Evolutionary conservation across 2,113 vertebrate genomes (phyloP).

Genomic region (Pogona vitticeps): DNA sequence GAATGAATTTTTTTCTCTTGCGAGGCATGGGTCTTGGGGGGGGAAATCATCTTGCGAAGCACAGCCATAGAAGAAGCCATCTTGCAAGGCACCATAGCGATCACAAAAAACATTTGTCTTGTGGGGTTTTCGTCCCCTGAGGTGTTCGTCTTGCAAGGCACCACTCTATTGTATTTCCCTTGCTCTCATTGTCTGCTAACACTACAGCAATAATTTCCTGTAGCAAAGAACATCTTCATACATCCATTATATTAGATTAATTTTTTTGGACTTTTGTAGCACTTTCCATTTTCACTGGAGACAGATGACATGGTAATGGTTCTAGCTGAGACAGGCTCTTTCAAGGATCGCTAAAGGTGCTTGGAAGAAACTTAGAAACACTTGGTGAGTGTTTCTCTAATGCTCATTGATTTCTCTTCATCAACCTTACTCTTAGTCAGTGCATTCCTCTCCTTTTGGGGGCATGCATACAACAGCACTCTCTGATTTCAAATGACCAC

Average conservation of each 20-base stretch:
- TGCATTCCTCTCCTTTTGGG: neutral
- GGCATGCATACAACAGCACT: neutral
- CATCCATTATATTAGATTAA: slow-evolving; percentile 26
- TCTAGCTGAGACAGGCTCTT: neutral
- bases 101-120: too few relatives aligned
- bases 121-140: too few relatives aligned
- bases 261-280: slow-evolving; percentile 1
- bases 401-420: slow-evolving; percentile 28
- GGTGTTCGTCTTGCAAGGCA: too few relatives aligned
- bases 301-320: slow-evolving; percentile 44
- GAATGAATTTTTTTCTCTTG: too few relatives aligned
- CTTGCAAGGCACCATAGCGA: too few relatives aligned
- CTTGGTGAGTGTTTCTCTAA: slow-evolving; percentile 34
- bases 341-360: slow-evolving; percentile 14
- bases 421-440: neutral
- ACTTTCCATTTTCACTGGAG: neutral
- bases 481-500: neutral
- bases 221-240: slow-evolving; percentile 1
- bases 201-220: neutral
- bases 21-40: too few relatives aligned
- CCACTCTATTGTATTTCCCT: neutral
- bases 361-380: neutral
- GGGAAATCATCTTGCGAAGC: too few relatives aligned
- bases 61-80: too few relatives aligned
- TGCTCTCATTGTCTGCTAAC: neutral